Percentiles rank a stretch among this genome's conserved stretches.
These are phyloP conservation scores for Syrrhaptes paradoxus DNA, from an alignment of 2,113 vertebrate genomes.

Conservation along the genomic window DNA sequence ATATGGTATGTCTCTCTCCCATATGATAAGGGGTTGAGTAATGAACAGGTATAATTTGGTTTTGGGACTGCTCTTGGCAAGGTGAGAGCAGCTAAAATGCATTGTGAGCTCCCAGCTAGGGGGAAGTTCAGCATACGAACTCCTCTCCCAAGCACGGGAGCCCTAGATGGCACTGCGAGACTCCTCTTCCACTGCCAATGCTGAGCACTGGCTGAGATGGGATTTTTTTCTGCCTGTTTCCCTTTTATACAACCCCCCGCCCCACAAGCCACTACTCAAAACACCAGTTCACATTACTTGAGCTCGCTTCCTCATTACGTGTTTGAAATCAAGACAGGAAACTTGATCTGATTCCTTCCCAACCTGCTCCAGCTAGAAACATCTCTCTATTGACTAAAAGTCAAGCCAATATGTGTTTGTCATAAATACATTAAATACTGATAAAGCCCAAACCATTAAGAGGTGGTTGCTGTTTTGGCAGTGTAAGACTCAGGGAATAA, in stretches of 20 bases:
- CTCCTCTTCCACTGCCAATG: background rate
- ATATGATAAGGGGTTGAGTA: background rate
- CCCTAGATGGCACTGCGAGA: constrained; percentile 11
- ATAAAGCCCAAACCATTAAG: background rate
- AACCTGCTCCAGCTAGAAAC: background rate
- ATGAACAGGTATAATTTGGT: background rate
- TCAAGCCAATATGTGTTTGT: background rate
- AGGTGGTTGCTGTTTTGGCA: background rate
- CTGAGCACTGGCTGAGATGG: too few relatives aligned
- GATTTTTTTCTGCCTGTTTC: background rate
- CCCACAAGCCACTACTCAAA: background rate
- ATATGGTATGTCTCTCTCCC: background rate
- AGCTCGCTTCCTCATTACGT: background rate
- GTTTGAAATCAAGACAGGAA: background rate
- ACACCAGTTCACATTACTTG: background rate
- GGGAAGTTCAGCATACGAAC: rapidly evolving
- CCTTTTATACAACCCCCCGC: background rate
- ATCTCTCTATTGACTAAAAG: background rate
- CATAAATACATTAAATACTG: background rate
- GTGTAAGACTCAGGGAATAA: background rate
- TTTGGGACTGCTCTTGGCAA: background rate
- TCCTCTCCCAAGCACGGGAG: background rate
- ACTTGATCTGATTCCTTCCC: background rate
- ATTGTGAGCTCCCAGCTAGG: background rate
- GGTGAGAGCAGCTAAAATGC: background rate